Base-by-base conservation (phyloP, 2,888 invertebrate genomes). In the Zonitis immaculata region DNA sequence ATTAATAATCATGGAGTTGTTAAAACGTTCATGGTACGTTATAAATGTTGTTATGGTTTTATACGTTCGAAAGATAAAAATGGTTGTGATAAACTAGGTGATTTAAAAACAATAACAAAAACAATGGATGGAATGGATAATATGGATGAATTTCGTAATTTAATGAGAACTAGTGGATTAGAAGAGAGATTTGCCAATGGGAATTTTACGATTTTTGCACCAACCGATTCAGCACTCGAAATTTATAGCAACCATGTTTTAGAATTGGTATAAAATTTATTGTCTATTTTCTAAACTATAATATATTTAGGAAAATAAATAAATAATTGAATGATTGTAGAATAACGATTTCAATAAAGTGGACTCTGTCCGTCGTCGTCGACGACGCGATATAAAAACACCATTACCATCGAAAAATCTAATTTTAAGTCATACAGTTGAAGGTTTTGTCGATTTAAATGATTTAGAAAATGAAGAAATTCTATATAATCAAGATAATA, bases 41-140 rank as follows among this genome's bases (percentile, higher is more conserved):
- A 85, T 61, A 82, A 85, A 69, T 88, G 88, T 70, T 88, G 88
- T 70, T 80, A 82, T 66, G 87, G 87, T 32, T 86, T 76, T 71
- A 76, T 80, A 50, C 76, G 82, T 51, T 59, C 63, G 25, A 64
- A 67, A 28, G 66, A 66, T 42, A 55, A 68, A 9, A 57, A 63
- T 42, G 73, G 72, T 49, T 76, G 76, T 60, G 67, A 66, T 44
- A 70, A 73, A 59, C 68, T 78, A 77, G 79, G 84, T 18, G 80
- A 83, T 51, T 76, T 85, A 57, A 80, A 81, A 67, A 75, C 79
- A 18, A 66, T 84, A 52, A 67, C 79, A 42, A 79, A 80, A 30
- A 82, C 84, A 0, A 77, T 84, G 20, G 75, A 77, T 39, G 79
- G 81, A 47, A 69, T 85, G 66, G 82, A 80, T 26, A 79, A 80